Base-by-base conservation (phyloP, 2,888 invertebrate genomes). In the Drosophila melanocephala region DNA sequence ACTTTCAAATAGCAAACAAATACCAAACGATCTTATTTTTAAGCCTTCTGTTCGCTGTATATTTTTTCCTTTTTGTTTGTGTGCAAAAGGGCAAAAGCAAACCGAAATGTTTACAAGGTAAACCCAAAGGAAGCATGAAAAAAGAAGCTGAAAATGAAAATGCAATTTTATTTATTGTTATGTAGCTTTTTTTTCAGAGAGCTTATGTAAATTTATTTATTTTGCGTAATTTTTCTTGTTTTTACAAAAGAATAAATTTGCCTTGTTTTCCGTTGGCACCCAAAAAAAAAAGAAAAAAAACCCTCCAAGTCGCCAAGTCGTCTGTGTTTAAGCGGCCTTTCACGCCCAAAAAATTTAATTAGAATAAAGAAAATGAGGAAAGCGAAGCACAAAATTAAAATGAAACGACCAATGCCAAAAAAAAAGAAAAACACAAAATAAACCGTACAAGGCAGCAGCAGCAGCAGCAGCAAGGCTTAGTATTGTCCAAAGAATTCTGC, bases 141-240 rank as follows among this genome's bases (percentile, higher is more conserved):
- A 77, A 75, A 60, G 67, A 77, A 39, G 76, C 73, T 58, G 69
- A 55, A 83, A 84, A 80, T 73, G 79, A 75, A 87, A 87, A 90
- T 89, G 77, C 87, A 83, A 83, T 89, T 91, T 90, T 91, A 91
- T 90, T 90, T 91, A 89, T 90, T 91, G 89, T 90, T 91, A 83
- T 91, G 85, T 88, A 84, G 69, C 77, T 80, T 77, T 73, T 58
- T 58, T 58, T 75, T 53, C 67, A 67, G 52, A 62, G 67, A 85
- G 90, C 91, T 91, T 91, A 91, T 90, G 90, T 90, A 87, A 91
- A 91, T 91, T 91, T 90, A 91, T 91, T 91, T 91, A 91, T 91
- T 91, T 91, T 82, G 83, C 84, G 91, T 90, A 91, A 91, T 91
- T 91, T 90, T 90, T 91, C 90, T 91, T 91, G 89, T 90, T 91